phyloP scores from a whole-genome alignment of 2,888 invertebrate species.

The Melangyna quadrimaculata region DNA sequence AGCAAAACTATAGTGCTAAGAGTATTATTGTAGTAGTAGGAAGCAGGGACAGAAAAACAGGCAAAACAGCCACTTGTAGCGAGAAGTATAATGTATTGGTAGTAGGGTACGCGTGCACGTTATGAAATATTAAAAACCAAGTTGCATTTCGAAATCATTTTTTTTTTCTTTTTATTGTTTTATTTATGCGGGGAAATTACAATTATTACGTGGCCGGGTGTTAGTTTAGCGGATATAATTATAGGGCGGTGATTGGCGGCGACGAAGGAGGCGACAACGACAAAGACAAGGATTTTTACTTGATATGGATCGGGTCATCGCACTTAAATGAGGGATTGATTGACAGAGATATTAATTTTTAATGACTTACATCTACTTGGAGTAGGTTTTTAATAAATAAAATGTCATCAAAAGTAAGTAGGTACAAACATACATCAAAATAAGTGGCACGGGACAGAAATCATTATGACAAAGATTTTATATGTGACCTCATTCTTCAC shows the following conservation, averaged over 20 bases:
- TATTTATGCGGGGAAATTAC: conserved; percentile 43
- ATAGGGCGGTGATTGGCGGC: conserved; percentile 55
- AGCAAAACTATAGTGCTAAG: not conserved
- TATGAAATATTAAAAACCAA: conserved; percentile 59
- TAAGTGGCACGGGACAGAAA: no score
- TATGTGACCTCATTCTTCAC: no score
- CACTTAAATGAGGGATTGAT: conserved; percentile 34
- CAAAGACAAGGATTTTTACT: not conserved
- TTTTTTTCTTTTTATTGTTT: not conserved
- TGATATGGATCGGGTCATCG: conserved; percentile 53
- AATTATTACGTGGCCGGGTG: conserved; percentile 62
- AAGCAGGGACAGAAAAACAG: not conserved
- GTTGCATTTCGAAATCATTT: conserved; percentile 47
- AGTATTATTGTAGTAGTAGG: no score
- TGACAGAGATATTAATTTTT: conserved; percentile 2
- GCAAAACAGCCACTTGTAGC: conserved; percentile 28
- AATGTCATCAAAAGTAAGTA: not conserved
- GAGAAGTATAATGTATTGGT: not conserved
- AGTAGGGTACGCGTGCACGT: conserved; percentile 45
- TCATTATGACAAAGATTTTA: no score
- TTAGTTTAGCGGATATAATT: conserved; percentile 66
- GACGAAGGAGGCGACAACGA: not conserved
- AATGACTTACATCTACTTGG: not conserved
- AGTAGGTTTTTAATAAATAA: not conserved
- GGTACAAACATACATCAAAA: no score